Base-by-base conservation (phyloP, 2,113 vertebrate genomes). In the Vidua macroura region DNA sequence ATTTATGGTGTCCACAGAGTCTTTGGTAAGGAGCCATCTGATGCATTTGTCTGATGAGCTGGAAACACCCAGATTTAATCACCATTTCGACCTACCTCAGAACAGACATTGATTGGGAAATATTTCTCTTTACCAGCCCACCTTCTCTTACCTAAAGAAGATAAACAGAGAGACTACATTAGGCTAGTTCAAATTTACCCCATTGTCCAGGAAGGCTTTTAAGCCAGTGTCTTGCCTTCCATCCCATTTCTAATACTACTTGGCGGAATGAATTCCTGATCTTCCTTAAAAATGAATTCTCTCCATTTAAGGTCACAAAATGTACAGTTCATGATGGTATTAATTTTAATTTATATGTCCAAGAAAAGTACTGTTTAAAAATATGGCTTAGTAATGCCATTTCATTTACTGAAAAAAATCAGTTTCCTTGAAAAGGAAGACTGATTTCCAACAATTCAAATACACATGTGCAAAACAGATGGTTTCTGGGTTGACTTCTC, bases 361-460 rank as follows among this genome's bases (percentile, higher is more conserved):
- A 35, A 79, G 27, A 59, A 79, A 87, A 76, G 31, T 35, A 88
- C 46, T 27, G 5, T 53, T 76, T 58, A 73, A 85, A 96, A 93
- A 74, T 58, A 81, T 5, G 13, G 15, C 37, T 84, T 15, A 3
- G 28, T 83, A 79, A 41, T 53, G 58, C 30, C 23, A 35, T 81
- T 94, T 86, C 21, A 49, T 78, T 89, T 89, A 48, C 64, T 78
- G 52, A 74, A 83, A 89, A 91, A 72, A 30, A 15, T 10, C 0
- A 82, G 16, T 79, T 95, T 89, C 43, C 22, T 91, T 86, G 53
- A 39, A 86, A 90, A 67, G 23, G 30, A 90, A 80, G 86, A 94
- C 44, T 44, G 25, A 60, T 3, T 83, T 91, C 48, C 39, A 86
- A 39, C 15, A 84, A 16, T 77, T 88, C 21, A 67, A 28, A 59